Percentiles rank a stretch among this genome's conserved stretches.
Conservation (phyloP, 2,888 invertebrate species). For the Priocnemis perturbator region DNA sequence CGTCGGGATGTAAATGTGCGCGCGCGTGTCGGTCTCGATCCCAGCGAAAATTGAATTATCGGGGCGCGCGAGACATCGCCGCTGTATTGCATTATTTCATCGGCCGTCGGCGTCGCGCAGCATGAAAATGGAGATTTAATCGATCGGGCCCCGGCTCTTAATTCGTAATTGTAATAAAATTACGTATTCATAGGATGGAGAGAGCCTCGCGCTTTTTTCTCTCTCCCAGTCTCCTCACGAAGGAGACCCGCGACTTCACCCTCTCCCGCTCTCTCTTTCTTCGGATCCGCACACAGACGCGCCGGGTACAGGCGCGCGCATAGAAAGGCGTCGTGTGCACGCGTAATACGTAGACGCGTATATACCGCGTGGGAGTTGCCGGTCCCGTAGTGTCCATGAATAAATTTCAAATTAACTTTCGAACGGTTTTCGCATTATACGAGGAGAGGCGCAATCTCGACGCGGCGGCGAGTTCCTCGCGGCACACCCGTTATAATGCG, state of each 20-base stretch:
- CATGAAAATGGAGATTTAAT: no score
- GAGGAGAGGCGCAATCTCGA: conserved; percentile 54
- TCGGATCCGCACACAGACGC: neutral
- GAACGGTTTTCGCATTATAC: conserved; percentile 60
- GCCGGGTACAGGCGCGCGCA: conserved; percentile 10
- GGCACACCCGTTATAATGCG: conserved; percentile 40
- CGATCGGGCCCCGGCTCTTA: conserved; percentile 40
- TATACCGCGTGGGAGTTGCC: conserved; percentile 14
- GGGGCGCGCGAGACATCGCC: neutral
- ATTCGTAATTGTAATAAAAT: conserved; percentile 67
- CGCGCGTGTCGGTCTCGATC: no score
- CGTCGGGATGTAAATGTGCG: no score
- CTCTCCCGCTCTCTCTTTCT: neutral
- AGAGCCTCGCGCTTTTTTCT: conserved; percentile 30
- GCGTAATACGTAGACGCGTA: conserved; percentile 21
- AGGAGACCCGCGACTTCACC: neutral
- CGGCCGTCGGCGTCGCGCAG: conserved; percentile 2
- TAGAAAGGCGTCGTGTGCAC: conserved; percentile 11
- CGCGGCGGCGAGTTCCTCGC: conserved; percentile 22
- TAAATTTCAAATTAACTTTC: conserved; percentile 72
- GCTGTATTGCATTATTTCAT: no score
- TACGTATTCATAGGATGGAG: conserved; percentile 67
- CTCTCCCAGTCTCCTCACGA: neutral
- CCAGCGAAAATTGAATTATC: no score
- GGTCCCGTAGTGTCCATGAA: conserved; percentile 65